Evolutionary conservation across 1,140 invertebrate genomes (phyloP), one percentile per base, ranked within the genome.

Genomic region (Lineus longissimus): DNA sequence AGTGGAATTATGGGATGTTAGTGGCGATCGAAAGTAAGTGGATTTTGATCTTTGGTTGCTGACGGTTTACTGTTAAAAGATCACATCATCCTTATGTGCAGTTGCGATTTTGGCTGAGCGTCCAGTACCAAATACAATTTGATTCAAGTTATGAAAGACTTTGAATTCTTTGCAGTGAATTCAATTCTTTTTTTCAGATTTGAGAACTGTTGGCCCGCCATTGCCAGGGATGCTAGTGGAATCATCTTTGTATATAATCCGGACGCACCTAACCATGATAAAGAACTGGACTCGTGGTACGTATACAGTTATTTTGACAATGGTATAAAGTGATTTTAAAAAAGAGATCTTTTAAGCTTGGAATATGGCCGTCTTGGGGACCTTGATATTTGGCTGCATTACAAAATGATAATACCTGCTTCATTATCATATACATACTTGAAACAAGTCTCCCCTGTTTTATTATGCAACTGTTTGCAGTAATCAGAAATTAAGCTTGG

Each of bases 131-230:
- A n/a, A n/a, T n/a, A n/a, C n/a, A n/a, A n/a, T n/a, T n/a, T n/a
- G n/a, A n/a, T n/a, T n/a, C n/a, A n/a, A n/a, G n/a, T n/a, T n/a
- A n/a, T n/a, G n/a, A n/a, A n/a, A n/a, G n/a, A n/a, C n/a, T n/a
- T n/a, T n/a, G 6, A 25, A 43, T 29, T 59, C 19, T 41, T 25
- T 63, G 22, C 11, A 41, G 29, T 27, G 57, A 30, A 30, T 51
- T 36, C 27, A 15, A n/a, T 47, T 41, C 58, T 61, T 31, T 68
- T 77, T 76, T 79, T 30, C 67, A 92, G 90, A 72, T 91, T 86
- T 81, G 87, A 89, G 76, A 83, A 84, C 17, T 91, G 89, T 75
- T 93, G 91, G 91, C 87, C 90, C 57, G 88, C 88, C 9, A 84
- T 92, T 63, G 86, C 87, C 47, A 83, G 85, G 74, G 87, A 88